Percentiles rank a stretch among this genome's conserved stretches.
phyloP scores from a whole-genome alignment of 2,888 invertebrate genomes.

The Lithophane ornitopus region DNA sequence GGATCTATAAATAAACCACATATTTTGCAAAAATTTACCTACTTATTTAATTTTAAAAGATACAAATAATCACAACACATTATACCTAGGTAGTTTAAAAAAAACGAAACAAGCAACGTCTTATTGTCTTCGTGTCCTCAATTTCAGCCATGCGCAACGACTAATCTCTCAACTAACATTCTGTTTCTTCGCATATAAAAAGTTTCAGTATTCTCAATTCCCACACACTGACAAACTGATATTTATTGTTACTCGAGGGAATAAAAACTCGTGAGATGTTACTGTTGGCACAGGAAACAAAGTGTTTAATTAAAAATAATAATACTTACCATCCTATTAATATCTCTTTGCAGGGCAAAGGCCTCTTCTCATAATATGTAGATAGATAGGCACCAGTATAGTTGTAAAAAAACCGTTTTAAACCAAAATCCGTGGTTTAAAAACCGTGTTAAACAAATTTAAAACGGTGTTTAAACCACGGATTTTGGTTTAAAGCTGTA shows the following conservation, averaged over 20 bases:
- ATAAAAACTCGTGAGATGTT: constrained; percentile 7
- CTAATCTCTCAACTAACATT: neutral
- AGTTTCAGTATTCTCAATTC: neutral
- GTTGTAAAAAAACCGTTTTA: too few species aligned
- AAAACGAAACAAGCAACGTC: neutral
- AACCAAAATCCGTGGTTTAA: too few species aligned
- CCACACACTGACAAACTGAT: neutral
- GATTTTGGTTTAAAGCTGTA: too few species aligned
- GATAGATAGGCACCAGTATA: too few species aligned
- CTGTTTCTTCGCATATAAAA: neutral
- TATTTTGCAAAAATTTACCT: neutral
- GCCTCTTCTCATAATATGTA: neutral
- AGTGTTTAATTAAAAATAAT: neutral
- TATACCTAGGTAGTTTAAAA: neutral
- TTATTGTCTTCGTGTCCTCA: neutral
- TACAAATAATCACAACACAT: neutral
- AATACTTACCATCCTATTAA: neutral
- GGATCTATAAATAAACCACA: neutral
- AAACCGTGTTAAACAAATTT: too few species aligned
- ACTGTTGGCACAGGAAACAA: constrained; percentile 11
- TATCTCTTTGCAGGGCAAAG: neutral
- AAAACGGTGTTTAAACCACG: too few species aligned
- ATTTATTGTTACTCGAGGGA: neutral
- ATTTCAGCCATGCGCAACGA: neutral
- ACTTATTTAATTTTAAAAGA: neutral